Percentiles rank a stretch among this genome's conserved stretches.
These are phyloP conservation scores for Sussaba pulchella DNA, from an alignment of 2,888 invertebrate genomes.

Conservation along the genomic window DNA sequence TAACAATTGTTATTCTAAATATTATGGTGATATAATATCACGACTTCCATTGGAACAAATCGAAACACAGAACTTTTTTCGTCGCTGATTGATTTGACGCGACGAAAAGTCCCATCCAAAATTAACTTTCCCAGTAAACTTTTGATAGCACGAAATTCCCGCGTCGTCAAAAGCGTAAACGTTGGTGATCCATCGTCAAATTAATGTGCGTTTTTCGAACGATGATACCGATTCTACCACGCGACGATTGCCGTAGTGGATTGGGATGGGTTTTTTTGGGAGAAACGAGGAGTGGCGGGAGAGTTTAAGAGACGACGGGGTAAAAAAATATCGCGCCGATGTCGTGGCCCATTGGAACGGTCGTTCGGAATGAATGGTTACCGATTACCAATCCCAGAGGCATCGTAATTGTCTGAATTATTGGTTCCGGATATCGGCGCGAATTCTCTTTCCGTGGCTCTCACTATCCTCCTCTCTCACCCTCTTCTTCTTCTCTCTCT, in stretches of 20 bases:
- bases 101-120: neutral
- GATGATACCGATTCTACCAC: neutral
- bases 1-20: too few relatives aligned
- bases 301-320: neutral
- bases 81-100: neutral
- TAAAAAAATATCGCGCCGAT: constrained; percentile 47
- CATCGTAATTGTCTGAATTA: constrained; percentile 66
- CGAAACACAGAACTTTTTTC: neutral
- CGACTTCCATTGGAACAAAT: neutral
- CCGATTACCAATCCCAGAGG: constrained; percentile 64
- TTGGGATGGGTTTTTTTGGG: constrained; percentile 23
- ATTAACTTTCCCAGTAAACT: neutral
- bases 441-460: constrained; percentile 22
- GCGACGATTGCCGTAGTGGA: constrained; percentile 22
- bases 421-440: constrained; percentile 59
- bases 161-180: neutral
- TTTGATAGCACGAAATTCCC: constrained; percentile 3
- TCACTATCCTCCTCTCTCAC: constrained; percentile 2
- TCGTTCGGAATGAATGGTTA: constrained; percentile 63
- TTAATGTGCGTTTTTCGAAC: too few relatives aligned
- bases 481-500: neutral
- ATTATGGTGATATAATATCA: too few relatives aligned
- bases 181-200: too few relatives aligned
- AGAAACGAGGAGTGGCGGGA: neutral
- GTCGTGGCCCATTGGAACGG: constrained; percentile 55